These are phyloP conservation scores for Epinephelus coioides DNA, from an alignment of 2,797 vertebrate species.

Conservation along the genomic window DNA sequence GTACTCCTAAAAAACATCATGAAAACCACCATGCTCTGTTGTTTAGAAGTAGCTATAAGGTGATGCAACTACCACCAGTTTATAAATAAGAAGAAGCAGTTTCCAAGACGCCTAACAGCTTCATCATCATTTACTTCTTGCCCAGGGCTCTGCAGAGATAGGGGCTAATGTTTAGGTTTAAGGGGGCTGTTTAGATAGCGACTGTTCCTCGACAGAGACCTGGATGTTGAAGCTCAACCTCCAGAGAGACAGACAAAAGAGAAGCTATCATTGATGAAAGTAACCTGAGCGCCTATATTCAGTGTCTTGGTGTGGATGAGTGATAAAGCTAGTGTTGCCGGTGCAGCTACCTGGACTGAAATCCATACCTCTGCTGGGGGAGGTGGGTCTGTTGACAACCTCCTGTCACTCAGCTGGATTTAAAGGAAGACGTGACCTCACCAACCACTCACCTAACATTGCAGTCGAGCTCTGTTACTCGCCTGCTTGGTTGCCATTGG, in stretches of 20 bases:
- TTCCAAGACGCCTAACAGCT: conserved; percentile 57
- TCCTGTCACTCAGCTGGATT: conserved; percentile 59
- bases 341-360: conserved; percentile 70
- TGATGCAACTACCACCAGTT: conserved; percentile 6
- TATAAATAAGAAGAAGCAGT: conserved; percentile 9
- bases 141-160: not conserved
- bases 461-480: conserved; percentile 8
- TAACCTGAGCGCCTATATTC: conserved; percentile 84
- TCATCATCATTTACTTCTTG: not conserved
- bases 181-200: not conserved
- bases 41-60: conserved; percentile 5
- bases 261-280: conserved; percentile 60
- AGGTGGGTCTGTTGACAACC: conserved; percentile 58
- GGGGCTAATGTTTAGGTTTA: not conserved
- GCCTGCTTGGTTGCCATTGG: not conserved
- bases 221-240: conserved; percentile 58
- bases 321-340: conserved; percentile 71
- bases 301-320: conserved; percentile 80
- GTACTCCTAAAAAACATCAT: not conserved
- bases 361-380: conserved; percentile 73
- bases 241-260: conserved; percentile 63
- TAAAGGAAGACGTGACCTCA: conserved; percentile 57
- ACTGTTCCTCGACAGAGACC: conserved; percentile 42
- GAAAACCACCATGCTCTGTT: not conserved
- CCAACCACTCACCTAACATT: conserved; percentile 34